phyloP scores from a whole-genome alignment of 1,140 invertebrate genomes.

The Brachionus sp. region DNA sequence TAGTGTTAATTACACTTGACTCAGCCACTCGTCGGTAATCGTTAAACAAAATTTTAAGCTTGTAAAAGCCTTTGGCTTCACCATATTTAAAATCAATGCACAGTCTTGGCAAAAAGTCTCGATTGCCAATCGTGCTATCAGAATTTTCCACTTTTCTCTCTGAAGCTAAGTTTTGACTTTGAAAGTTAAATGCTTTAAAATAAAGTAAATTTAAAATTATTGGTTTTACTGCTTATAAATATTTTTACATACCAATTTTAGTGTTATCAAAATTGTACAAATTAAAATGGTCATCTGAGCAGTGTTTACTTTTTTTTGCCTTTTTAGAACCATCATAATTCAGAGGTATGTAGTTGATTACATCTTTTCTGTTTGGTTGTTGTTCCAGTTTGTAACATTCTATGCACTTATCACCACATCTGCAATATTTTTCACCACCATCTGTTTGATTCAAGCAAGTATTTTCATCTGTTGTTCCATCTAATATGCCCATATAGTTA shows the following conservation, averaged over 20 bases:
- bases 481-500: conserved; percentile 18
- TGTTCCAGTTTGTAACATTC: background rate
- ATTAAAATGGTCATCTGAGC: background rate
- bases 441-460: background rate
- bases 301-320: conserved; percentile 3
- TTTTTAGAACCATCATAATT: background rate
- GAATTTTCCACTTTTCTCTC: background rate
- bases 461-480: background rate
- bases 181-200: conserved; percentile 1
- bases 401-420: background rate
- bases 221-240: background rate
- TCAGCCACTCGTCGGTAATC: background rate
- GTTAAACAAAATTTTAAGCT: background rate
- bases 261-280: background rate
- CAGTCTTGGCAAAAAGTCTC: background rate
- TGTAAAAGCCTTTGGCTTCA: background rate
- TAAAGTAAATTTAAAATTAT: background rate
- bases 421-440: background rate
- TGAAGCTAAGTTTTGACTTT: background rate
- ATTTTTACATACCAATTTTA: background rate
- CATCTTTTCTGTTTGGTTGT: background rate
- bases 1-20: background rate
- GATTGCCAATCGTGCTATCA: background rate
- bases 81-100: conserved; percentile 7
- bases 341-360: background rate